Evolutionary conservation across 2,888 invertebrate species (phyloP), one percentile per base, ranked within the genome.

Genomic region (Pyralis farinalis): DNA sequence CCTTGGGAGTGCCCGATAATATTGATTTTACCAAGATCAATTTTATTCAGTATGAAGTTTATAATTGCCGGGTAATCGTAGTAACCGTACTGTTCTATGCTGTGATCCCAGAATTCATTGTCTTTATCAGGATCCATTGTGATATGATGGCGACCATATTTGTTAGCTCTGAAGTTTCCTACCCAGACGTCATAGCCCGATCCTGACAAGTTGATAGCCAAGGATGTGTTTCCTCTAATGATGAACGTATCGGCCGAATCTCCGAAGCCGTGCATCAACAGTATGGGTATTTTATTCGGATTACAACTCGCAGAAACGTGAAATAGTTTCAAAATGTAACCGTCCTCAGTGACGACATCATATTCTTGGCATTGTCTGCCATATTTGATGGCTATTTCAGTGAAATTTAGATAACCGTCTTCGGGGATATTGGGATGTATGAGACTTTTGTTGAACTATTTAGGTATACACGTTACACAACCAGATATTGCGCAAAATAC

Each of bases 1-100:
- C 96, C 96, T 69, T 92, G 92, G 0, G 95, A 96, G 64, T 95
- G 95, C 0, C 96, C 96, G 3, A 94, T 91, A 22, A 73, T 82
- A 31, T 76, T 81, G 22, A 85, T 36, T 27, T 70, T 76, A 0
- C 56, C 45, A 0, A 49, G 45, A 1, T 54, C 52, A 0, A 82
- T 79, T 3, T 64, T 45, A 0, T 65, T 44, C 4, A 84, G 42
- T 1, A 84, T 66, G 30, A 76, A 73, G 36, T 84, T 80, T 0
- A 81, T 60, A 28, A 70, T 66, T 0, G 94, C 93, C 1, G 97
- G 96, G 1, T 97, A 57, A 67, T 98, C 97, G 54, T 90, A 92
- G 12, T 80, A 65, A 0, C 94, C 95, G 63, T 96, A 94, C 63
- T 96, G 93, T 59, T 96, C 94, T 84, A 93, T 94, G 41, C 93